phyloP scores from a whole-genome alignment of 2,888 invertebrate species.

The Apotomis turbidana region DNA sequence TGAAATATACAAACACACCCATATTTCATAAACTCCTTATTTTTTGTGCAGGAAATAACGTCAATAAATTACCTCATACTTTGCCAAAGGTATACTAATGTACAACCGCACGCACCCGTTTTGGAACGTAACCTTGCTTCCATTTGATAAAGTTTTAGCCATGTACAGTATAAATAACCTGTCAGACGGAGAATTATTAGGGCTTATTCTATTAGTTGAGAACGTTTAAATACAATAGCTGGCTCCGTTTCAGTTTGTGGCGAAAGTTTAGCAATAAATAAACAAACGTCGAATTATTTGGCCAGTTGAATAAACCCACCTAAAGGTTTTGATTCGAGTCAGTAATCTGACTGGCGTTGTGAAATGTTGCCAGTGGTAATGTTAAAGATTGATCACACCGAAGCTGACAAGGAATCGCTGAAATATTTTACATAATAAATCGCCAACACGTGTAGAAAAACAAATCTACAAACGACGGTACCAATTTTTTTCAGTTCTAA shows the following conservation, averaged over 20 bases:
- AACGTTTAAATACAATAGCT: slow-evolving; percentile 6
- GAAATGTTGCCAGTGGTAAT: not conserved
- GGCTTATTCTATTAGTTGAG: slow-evolving; percentile 23
- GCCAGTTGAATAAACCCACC: not conserved
- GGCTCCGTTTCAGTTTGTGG: not conserved
- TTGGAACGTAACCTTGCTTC: slow-evolving; percentile 49
- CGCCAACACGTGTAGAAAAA: no score
- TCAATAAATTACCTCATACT: slow-evolving; percentile 37
- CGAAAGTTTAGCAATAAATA: slow-evolving; percentile 15
- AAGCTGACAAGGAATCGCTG: no score
- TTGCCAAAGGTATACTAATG: slow-evolving; percentile 18
- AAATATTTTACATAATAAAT: no score
- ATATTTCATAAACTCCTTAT: slow-evolving; percentile 25
- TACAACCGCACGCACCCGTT: slow-evolving; percentile 45
- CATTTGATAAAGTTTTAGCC: slow-evolving; percentile 47
- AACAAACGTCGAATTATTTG: not conserved
- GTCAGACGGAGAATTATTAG: slow-evolving; percentile 25
- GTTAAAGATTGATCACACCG: no score
- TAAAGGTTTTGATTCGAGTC: not conserved
- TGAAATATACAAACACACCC: slow-evolving; percentile 8
- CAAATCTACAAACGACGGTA: no score
- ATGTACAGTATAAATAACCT: slow-evolving; percentile 13
- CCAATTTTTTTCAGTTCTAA: no score
- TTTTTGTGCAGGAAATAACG: slow-evolving; percentile 31
- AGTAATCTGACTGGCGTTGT: not conserved